Evolutionary conservation across 2,888 invertebrate species (phyloP).

Genomic region (Ernsta delagoae): DNA sequence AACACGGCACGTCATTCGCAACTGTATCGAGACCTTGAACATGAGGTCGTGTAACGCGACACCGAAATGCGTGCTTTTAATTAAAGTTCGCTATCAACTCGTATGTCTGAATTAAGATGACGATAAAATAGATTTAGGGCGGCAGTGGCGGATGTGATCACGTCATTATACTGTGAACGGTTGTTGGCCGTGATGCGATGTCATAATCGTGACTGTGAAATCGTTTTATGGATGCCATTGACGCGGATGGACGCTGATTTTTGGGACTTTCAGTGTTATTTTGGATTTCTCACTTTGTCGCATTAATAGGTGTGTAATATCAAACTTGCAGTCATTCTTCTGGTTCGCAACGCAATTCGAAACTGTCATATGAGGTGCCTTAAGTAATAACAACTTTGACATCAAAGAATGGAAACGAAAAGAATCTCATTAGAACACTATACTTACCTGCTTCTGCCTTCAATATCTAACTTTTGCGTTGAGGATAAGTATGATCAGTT

Average conservation of each 20-base stretch:
- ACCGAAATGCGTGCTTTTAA: conserved; percentile 17
- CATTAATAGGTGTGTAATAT: too few relatives aligned
- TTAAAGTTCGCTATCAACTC: conserved; percentile 16
- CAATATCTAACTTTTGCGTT: too few relatives aligned
- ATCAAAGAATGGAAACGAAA: too few relatives aligned
- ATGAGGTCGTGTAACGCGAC: conserved; percentile 27
- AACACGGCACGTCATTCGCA: not conserved
- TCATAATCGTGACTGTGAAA: conserved; percentile 19
- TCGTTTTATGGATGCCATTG: conserved; percentile 1
- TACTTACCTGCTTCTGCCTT: too few relatives aligned
- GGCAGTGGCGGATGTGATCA: conserved; percentile 11
- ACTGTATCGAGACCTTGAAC: conserved; percentile 25
- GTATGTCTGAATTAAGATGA: conserved; percentile 2
- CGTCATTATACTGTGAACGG: not conserved
- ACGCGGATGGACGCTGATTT: not conserved
- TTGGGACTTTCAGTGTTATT: not conserved
- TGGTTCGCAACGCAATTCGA: too few relatives aligned
- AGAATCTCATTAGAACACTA: too few relatives aligned
- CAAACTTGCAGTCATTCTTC: too few relatives aligned
- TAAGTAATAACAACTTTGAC: too few relatives aligned
- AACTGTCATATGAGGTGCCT: too few relatives aligned
- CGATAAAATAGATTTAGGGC: conserved; percentile 20
- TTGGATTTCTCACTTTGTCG: not conserved
- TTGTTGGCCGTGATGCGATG: conserved; percentile 8
- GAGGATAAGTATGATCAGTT: too few relatives aligned